Conservation (phyloP, 2,888 invertebrate species). For the Ectemnius continuus region DNA sequence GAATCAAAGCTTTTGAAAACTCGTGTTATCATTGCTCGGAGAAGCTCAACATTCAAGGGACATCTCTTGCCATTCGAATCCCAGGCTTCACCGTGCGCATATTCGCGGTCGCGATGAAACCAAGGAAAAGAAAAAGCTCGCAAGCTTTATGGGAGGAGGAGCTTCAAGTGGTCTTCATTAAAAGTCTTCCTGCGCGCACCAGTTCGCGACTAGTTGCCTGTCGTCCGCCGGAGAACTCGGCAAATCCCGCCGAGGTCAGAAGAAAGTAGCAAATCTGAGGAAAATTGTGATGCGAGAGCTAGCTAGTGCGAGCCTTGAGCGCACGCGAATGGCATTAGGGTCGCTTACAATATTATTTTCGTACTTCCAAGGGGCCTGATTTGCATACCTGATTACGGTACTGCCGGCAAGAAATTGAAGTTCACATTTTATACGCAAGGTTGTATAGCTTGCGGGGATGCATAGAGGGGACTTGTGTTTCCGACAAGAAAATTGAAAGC, state of each 20-base stretch:
- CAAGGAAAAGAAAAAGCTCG: too few species aligned
- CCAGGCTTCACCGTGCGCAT: too few species aligned
- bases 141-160: too few species aligned
- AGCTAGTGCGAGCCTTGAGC: constrained; percentile 69
- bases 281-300: constrained; percentile 27
- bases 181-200: not conserved
- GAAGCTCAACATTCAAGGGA: too few species aligned
- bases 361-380: constrained; percentile 32
- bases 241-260: constrained; percentile 35
- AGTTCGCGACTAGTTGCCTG: constrained; percentile 29
- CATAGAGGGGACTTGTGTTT: too few species aligned
- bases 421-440: not conserved
- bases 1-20: too few species aligned
- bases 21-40: too few species aligned
- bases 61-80: too few species aligned
- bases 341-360: constrained; percentile 35
- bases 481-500: too few species aligned
- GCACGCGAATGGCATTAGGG: constrained; percentile 79
- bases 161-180: too few species aligned
- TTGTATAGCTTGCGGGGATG: too few species aligned
- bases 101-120: too few species aligned
- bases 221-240: constrained; percentile 13
- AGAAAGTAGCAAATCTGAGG: constrained; percentile 33
- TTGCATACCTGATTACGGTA: constrained; percentile 40
- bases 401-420: not conserved